phyloP scores from a whole-genome alignment of 2,888 invertebrate genomes.

The Agrypnus murinus region DNA sequence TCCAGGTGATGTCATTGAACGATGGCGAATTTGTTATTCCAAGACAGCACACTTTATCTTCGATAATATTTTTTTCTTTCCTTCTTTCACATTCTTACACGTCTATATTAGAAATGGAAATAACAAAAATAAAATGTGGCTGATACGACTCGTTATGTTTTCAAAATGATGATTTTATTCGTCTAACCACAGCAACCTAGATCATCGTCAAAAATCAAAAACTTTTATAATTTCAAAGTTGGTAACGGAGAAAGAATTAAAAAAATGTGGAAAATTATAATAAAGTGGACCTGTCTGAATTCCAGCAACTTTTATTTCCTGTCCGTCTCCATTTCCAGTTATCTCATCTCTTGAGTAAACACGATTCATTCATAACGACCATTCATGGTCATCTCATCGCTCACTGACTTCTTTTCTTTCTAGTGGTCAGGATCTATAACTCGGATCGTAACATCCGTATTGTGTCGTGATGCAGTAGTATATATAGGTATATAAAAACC shows the following conservation, averaged over 20 bases:
- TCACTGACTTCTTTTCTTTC: slow-evolving; percentile 39
- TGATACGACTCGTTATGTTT: slow-evolving; percentile 1
- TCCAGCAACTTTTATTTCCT: slow-evolving; percentile 60
- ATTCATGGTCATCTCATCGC: slow-evolving; percentile 56
- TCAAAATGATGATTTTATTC: background rate
- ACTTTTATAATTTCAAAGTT: too few species aligned
- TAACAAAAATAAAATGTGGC: slow-evolving; percentile 33
- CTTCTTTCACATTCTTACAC: slow-evolving; percentile 50
- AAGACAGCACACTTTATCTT: slow-evolving; percentile 63
- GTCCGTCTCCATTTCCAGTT: slow-evolving; percentile 58
- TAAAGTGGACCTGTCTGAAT: slow-evolving; percentile 52
- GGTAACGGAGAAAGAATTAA: too few species aligned
- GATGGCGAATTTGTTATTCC: slow-evolving; percentile 67
- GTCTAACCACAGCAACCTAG: too few species aligned
- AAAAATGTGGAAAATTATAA: too few species aligned
- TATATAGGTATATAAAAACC: slow-evolving; percentile 24
- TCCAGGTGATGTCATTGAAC: slow-evolving; percentile 66
- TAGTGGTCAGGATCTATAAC: slow-evolving; percentile 39
- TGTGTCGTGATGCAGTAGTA: too few species aligned
- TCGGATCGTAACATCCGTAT: slow-evolving; percentile 25
- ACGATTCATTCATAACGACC: slow-evolving; percentile 61
- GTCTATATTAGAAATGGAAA: slow-evolving; percentile 43
- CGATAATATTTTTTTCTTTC: slow-evolving; percentile 40
- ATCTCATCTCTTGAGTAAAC: slow-evolving; percentile 59
- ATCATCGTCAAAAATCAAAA: too few species aligned